These are phyloP conservation scores for Orbicella faveolata DNA, from an alignment of 64 coral and sea anemone species.

Conservation along the genomic window DNA sequence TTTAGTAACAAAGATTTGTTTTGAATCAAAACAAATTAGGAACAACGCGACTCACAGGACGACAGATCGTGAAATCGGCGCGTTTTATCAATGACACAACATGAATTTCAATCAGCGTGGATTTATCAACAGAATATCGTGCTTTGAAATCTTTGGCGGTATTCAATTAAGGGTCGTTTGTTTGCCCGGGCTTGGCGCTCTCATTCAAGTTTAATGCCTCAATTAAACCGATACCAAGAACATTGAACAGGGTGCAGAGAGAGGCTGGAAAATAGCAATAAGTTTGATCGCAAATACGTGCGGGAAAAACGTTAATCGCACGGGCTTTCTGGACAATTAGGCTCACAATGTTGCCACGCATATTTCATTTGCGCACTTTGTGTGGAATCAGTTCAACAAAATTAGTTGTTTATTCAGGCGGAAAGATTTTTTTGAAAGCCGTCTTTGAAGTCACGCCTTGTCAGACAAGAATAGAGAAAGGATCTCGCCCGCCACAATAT, in stretches of 20 bases:
- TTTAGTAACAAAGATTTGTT: constrained; percentile 33
- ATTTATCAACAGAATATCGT: constrained; percentile 34
- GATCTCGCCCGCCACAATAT: background rate
- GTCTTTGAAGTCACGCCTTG: constrained; percentile 47
- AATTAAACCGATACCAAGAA: constrained; percentile 30
- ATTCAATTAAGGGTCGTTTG: constrained; percentile 35
- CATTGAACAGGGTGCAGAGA: background rate
- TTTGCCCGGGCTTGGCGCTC: background rate
- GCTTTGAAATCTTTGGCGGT: constrained; percentile 18
- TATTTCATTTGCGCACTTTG: constrained; percentile 15
- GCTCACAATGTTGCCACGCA: background rate
- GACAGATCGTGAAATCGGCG: constrained; percentile 5
- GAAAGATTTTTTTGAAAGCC: constrained; percentile 22
- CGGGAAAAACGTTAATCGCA: background rate
- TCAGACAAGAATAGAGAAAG: constrained; percentile 25
- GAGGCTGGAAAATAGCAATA: background rate
- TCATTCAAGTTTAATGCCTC: constrained; percentile 21
- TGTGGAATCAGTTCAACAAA: constrained; percentile 11
- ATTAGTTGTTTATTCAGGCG: constrained; percentile 47
- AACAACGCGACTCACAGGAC: background rate
- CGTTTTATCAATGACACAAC: constrained; percentile 9
- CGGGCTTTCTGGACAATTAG: background rate
- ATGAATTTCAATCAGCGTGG: constrained; percentile 37
- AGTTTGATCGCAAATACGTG: background rate
- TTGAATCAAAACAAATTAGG: constrained; percentile 35